A percentile compares a stretch with the other conserved stretches of the same genome.
Conservation (phyloP, 2,888 invertebrate genomes). For the Drosophila phalerata region DNA sequence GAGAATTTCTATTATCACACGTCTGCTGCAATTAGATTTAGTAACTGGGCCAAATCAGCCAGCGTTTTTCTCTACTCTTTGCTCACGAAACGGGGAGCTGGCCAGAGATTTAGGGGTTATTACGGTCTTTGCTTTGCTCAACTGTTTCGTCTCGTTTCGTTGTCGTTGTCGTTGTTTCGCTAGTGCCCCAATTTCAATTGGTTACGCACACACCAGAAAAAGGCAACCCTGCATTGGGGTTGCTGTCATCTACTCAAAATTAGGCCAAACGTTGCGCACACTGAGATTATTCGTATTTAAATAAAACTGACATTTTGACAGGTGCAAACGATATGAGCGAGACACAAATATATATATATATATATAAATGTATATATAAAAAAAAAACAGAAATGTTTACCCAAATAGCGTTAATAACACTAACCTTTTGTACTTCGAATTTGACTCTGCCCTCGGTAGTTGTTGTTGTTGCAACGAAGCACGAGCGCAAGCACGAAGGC, state of each 20-base stretch:
- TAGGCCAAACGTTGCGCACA: constrained; percentile 65
- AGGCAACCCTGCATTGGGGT: constrained; percentile 66
- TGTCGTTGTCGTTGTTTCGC: constrained; percentile 58
- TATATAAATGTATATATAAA: constrained; percentile 13
- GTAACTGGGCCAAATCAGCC: constrained; percentile 73
- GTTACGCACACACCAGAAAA: constrained; percentile 71
- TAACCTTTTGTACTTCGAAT: constrained; percentile 62
- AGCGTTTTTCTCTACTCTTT: constrained; percentile 45
- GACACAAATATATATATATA: constrained; percentile 23
- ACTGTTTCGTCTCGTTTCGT: constrained; percentile 59
- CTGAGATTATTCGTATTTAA: constrained; percentile 29
- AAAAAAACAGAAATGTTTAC: constrained; percentile 13
- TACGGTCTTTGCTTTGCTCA: constrained; percentile 79
- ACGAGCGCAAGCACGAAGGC: constrained; percentile 59
- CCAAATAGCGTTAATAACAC: constrained; percentile 52
- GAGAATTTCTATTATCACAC: constrained; percentile 63
- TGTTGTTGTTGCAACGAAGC: constrained; percentile 57
- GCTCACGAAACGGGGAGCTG: constrained; percentile 29
- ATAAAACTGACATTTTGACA: constrained; percentile 62
- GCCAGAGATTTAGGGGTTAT: constrained; percentile 75
- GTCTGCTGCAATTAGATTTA: constrained; percentile 72
- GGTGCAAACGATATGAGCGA: constrained; percentile 59
- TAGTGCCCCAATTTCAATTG: constrained; percentile 79
- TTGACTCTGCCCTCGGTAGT: constrained; percentile 48
- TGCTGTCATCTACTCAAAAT: constrained; percentile 58